These are phyloP conservation scores for Heliconius erato DNA, from an alignment of 2,888 invertebrate genomes.

Conservation along the genomic window DNA sequence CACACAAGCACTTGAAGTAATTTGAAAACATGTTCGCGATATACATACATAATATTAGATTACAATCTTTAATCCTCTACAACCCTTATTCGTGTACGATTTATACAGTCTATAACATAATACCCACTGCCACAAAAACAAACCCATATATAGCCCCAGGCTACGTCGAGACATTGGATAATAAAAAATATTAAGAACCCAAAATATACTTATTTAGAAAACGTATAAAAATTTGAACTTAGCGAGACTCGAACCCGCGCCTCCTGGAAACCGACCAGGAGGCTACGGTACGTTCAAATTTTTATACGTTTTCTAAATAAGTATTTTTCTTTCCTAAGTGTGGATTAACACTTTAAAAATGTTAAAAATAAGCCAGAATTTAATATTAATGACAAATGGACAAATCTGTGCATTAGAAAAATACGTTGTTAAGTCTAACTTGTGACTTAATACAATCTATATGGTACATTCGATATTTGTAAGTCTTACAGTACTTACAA, in stretches of 20 bases:
- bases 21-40: constrained; percentile 56
- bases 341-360: no score
- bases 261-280: no score
- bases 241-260: no score
- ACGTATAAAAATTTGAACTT: no score
- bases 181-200: constrained; percentile 19
- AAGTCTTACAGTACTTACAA: constrained; percentile 2
- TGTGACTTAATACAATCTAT: not conserved
- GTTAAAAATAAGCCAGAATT: not conserved
- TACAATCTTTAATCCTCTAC: constrained; percentile 71
- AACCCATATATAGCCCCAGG: constrained; percentile 55
- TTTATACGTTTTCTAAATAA: no score
- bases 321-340: no score
- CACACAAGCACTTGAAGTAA: constrained; percentile 67
- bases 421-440: not conserved
- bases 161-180: constrained; percentile 46
- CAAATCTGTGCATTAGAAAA: constrained; percentile 8
- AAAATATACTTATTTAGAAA: not conserved
- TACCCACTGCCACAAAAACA: constrained; percentile 76
- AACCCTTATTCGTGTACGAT: constrained; percentile 73
- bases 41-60: constrained; percentile 54
- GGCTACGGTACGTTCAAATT: no score
- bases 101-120: constrained; percentile 77
- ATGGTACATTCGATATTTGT: not conserved
- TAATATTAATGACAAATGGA: constrained; percentile 15